These are phyloP conservation scores for Himalopsyche tibetana DNA, from an alignment of 2,888 invertebrate genomes.

Conservation along the genomic window DNA sequence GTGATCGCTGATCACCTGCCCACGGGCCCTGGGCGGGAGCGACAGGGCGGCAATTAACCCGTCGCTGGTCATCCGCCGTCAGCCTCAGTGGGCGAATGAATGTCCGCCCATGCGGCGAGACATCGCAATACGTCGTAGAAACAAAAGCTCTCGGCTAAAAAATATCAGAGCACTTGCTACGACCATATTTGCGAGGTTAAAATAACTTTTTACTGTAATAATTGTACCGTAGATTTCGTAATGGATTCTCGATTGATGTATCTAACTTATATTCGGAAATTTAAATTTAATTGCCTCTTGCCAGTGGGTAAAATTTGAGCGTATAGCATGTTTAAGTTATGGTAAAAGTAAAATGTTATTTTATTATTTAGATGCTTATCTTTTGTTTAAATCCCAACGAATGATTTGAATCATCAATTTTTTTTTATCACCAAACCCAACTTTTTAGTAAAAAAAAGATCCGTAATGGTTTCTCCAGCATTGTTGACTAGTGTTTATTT, in stretches of 20 bases:
- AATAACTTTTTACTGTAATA: slow-evolving; percentile 10
- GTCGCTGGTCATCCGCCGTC: slow-evolving; percentile 49
- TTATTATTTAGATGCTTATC: no score
- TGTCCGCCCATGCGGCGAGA: slow-evolving; percentile 54
- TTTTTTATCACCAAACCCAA: no score
- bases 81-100: slow-evolving; percentile 27
- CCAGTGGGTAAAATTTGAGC: no score
- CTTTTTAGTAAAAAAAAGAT: no score
- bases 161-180: slow-evolving; percentile 20
- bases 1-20: slow-evolving; percentile 26
- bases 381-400: no score
- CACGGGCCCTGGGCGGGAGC: slow-evolving; percentile 47
- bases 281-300: no score
- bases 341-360: no score
- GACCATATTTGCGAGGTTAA: not conserved
- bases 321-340: not conserved
- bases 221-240: not conserved
- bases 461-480: no score
- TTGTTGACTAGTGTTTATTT: no score
- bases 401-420: no score
- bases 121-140: slow-evolving; percentile 7
- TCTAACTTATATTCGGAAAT: no score
- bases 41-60: slow-evolving; percentile 57
- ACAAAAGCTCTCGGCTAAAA: slow-evolving; percentile 29
- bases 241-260: not conserved